phyloP scores from a whole-genome alignment of 2,888 invertebrate genomes.

The Napeogenes sylphis region DNA sequence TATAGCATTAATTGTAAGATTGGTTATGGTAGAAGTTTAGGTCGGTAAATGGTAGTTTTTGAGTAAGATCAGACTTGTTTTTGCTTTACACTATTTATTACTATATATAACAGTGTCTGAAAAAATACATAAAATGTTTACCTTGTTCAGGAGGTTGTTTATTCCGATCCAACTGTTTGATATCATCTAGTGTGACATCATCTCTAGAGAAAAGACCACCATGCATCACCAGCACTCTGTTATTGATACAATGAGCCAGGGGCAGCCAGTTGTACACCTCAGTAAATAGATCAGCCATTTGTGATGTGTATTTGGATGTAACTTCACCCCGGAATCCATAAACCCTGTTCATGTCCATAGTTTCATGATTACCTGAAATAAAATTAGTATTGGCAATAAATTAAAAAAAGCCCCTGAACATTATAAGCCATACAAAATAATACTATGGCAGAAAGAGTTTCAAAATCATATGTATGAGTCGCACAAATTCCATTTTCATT shows the following conservation, averaged over 20 bases:
- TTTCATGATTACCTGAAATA: conserved; percentile 95
- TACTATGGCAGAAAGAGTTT: too few relatives aligned
- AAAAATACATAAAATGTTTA: conserved; percentile 32
- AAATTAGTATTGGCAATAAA: background rate
- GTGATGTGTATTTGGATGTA: conserved; percentile 93
- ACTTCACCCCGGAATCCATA: conserved; percentile 99
- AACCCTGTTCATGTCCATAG: conserved; percentile 99
- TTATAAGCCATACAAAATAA: too few relatives aligned
- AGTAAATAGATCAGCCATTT: conserved; percentile 98
- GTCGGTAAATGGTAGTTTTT: too few relatives aligned
- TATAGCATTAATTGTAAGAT: too few relatives aligned
- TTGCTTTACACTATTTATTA: too few relatives aligned
- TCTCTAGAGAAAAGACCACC: conserved; percentile 98
- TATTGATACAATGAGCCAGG: conserved; percentile 95
- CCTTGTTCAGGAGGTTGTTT: conserved; percentile 98
- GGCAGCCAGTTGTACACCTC: conserved; percentile 99
- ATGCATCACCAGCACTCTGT: conserved; percentile 91
- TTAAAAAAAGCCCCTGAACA: too few relatives aligned
- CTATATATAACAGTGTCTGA: too few relatives aligned
- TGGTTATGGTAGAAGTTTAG: too few relatives aligned
- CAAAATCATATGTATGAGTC: too few relatives aligned
- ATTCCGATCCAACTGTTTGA: conserved; percentile 91
- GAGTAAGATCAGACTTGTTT: too few relatives aligned
- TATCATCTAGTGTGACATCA: conserved; percentile 94
- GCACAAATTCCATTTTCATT: too few relatives aligned